These are phyloP conservation scores for Watsonalla cultraria DNA, from an alignment of 2,888 invertebrate genomes.

Conservation along the genomic window DNA sequence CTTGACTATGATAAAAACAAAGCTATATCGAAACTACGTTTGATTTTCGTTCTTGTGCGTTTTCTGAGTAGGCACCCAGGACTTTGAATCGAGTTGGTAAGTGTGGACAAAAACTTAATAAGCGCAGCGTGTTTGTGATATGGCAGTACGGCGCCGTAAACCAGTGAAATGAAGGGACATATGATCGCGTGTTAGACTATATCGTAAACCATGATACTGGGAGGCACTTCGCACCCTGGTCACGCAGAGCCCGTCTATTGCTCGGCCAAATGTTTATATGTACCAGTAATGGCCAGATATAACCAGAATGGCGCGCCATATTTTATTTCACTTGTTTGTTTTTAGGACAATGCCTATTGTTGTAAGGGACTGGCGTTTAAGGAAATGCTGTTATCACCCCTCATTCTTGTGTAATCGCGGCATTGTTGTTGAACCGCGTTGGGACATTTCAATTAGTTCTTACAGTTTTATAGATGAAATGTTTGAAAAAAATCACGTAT, in stretches of 20 bases:
- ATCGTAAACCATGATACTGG: neutral
- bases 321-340: conserved; percentile 1
- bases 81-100: too few relatives aligned
- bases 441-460: too few relatives aligned
- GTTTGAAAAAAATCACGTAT: too few relatives aligned
- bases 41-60: too few relatives aligned
- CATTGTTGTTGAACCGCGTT: neutral
- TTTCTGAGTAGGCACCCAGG: too few relatives aligned
- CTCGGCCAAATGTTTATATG: conserved; percentile 6
- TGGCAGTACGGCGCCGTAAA: neutral
- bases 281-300: conserved; percentile 7
- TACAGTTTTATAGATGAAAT: too few relatives aligned
- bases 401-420: neutral
- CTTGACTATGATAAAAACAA: too few relatives aligned
- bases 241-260: conserved; percentile 3
- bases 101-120: neutral
- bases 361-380: neutral
- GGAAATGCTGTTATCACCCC: neutral
- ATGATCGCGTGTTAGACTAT: neutral
- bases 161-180: neutral
- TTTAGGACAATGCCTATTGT: neutral
- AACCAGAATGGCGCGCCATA: conserved; percentile 4
- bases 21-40: too few relatives aligned
- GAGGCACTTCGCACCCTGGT: conserved; percentile 1
- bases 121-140: neutral